Conservation (phyloP, 2,113 vertebrate species). For the Zingel zingel region DNA sequence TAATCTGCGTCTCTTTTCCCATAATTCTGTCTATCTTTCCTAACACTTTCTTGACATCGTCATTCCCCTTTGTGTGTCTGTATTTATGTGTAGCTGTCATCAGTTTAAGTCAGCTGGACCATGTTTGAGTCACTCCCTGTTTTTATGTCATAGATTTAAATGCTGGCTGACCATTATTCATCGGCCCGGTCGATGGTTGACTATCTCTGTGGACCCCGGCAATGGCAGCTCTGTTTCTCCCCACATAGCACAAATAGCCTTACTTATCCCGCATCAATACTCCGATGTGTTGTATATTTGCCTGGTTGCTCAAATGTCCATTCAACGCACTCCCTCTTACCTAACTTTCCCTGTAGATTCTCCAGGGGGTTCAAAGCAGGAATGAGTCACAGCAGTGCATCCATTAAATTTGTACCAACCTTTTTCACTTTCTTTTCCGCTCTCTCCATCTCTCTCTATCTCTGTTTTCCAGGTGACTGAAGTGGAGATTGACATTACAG, state of each 20-base stretch:
- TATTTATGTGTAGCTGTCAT: constrained; percentile 28
- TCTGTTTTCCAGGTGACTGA: constrained; percentile 77
- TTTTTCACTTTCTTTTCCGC: constrained; percentile 52
- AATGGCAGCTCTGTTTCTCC: constrained; percentile 64
- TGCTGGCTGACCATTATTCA: constrained; percentile 65
- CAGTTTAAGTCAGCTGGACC: constrained; percentile 32
- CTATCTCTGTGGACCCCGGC: constrained; percentile 57
- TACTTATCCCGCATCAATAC: constrained; percentile 69
- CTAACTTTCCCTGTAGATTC: constrained; percentile 56
- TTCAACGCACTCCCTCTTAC: constrained; percentile 44
- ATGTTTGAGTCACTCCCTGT: constrained; percentile 41
- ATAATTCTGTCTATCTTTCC: background rate
- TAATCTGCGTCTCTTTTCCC: constrained; percentile 27
- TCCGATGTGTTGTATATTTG: constrained; percentile 66
- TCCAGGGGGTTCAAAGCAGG: constrained; percentile 39
- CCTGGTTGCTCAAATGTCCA: constrained; percentile 65
- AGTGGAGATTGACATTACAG: constrained; percentile 69
- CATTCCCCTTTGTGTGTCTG: constrained; percentile 2
- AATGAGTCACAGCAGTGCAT: constrained; percentile 62
- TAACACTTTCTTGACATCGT: constrained; percentile 8
- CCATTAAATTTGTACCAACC: constrained; percentile 66
- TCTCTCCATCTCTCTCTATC: constrained; percentile 45
- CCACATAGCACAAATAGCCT: constrained; percentile 48
- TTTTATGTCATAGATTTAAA: constrained; percentile 65
- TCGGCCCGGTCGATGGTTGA: constrained; percentile 51